Evolutionary conservation across 2,797 vertebrate genomes (phyloP).

Genomic region (Bothrops alternatus): DNA sequence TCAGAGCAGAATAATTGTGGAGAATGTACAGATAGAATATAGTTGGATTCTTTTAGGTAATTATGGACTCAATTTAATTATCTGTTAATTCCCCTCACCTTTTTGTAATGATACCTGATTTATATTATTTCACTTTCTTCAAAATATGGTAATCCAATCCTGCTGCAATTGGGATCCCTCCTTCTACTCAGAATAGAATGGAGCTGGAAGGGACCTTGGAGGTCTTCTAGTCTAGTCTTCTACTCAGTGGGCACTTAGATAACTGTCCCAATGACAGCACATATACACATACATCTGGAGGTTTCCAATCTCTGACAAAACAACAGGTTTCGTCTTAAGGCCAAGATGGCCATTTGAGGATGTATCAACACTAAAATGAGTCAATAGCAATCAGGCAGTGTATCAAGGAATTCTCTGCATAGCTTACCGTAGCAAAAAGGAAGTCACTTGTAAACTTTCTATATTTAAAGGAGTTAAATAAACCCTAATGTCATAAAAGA

Average conservation of each 20-base stretch:
- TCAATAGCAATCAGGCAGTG: neutral
- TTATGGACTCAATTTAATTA: neutral
- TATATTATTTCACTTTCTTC: neutral
- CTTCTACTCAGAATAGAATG: no score
- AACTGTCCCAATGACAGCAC: neutral
- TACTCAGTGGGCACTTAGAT: no score
- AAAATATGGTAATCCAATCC: neutral
- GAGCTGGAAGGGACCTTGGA: no score
- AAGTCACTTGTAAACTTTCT: neutral
- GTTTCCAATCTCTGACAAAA: neutral
- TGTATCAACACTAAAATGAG: neutral
- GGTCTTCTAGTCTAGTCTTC: neutral
- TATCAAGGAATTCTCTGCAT: neutral
- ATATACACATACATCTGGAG: neutral
- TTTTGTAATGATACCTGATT: neutral
- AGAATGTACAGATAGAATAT: neutral
- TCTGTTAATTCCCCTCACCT: neutral
- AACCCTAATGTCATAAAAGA: neutral
- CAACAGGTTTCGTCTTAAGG: neutral
- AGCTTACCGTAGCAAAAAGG: neutral
- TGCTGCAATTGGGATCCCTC: neutral
- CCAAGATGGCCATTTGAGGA: neutral
- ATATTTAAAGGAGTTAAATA: neutral
- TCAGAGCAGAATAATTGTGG: neutral
- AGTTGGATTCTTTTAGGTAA: neutral